Percentiles rank a stretch among this genome's conserved stretches.
These are phyloP conservation scores for Rhyzopertha dominica DNA, from an alignment of 1,140 invertebrate species.

Conservation along the genomic window DNA sequence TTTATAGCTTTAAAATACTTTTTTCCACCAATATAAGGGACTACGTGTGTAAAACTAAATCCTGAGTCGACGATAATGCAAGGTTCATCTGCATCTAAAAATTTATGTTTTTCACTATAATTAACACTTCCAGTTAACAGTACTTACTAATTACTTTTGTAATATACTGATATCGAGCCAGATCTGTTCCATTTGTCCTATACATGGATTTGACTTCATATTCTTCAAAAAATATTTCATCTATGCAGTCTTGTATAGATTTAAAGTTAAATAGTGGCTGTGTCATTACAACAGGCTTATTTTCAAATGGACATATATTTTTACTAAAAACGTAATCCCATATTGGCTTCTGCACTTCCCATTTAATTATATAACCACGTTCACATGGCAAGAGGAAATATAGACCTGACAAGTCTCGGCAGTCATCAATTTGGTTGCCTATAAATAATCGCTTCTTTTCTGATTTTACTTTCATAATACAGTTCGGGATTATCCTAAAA, in stretches of 20 bases:
- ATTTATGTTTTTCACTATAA: background rate
- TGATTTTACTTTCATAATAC: conserved; percentile 97
- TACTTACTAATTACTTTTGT: conserved; percentile 20
- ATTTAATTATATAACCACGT: conserved; percentile 92
- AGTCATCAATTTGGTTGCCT: conserved; percentile 91
- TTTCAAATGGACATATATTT: conserved; percentile 73
- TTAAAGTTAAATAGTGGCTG: conserved; percentile 94
- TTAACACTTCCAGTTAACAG: conserved; percentile 6
- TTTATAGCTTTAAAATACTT: conserved; percentile 64
- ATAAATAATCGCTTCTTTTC: conserved; percentile 90
- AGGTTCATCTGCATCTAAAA: conserved; percentile 10
- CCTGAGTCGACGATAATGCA: conserved; percentile 91
- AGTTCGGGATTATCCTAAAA: conserved; percentile 82
- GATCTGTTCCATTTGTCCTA: conserved; percentile 70
- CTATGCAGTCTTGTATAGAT: conserved; percentile 87
- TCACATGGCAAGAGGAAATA: conserved; percentile 94
- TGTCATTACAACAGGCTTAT: conserved; percentile 82
- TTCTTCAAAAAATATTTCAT: conserved; percentile 97
- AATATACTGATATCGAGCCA: conserved; percentile 52
- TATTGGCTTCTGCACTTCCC: conserved; percentile 91
- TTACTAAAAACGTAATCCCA: conserved; percentile 96
- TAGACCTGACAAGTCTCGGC: conserved; percentile 88
- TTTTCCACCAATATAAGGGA: conserved; percentile 88
- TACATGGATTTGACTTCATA: conserved; percentile 86
- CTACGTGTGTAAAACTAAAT: conserved; percentile 78